Conservation (phyloP, 2,888 invertebrate genomes). For the Eristalis tenax region DNA sequence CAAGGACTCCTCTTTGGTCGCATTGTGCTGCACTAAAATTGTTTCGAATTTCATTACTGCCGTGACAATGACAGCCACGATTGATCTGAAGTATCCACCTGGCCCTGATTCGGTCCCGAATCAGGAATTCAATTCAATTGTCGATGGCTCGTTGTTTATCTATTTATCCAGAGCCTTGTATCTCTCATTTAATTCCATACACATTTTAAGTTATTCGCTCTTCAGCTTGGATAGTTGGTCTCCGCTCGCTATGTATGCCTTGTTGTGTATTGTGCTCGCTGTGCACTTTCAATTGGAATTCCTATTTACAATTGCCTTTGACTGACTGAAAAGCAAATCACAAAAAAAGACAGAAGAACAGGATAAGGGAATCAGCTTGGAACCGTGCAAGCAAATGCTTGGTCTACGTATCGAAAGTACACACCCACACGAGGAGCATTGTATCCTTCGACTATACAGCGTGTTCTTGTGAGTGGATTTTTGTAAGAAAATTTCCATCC, state of each 20-base stretch:
- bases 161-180: slow-evolving; percentile 43
- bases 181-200: slow-evolving; percentile 23
- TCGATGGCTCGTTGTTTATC: slow-evolving; percentile 38
- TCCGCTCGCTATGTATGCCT: neutral
- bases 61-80: slow-evolving; percentile 40
- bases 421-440: slow-evolving; percentile 1
- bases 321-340: slow-evolving; percentile 13
- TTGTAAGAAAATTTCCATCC: slow-evolving; percentile 58
- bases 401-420: slow-evolving; percentile 38
- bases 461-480: slow-evolving; percentile 34
- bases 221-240: neutral
- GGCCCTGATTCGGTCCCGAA: neutral
- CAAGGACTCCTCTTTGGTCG: neutral
- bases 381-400: slow-evolving; percentile 42
- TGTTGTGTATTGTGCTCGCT: slow-evolving; percentile 20
- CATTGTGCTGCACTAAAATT: slow-evolving; percentile 11
- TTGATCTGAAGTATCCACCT: slow-evolving; percentile 30
- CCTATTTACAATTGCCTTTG: slow-evolving; percentile 69
- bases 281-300: slow-evolving; percentile 67
- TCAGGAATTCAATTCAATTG: slow-evolving; percentile 26
- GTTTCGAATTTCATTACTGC: slow-evolving; percentile 15
- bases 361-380: slow-evolving; percentile 38
- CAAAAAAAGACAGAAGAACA: slow-evolving; percentile 1
- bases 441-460: slow-evolving; percentile 4
- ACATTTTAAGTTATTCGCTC: slow-evolving; percentile 9